Evolutionary conservation across 2,797 vertebrate species (phyloP), one percentile per base, ranked within the genome.

Genomic region (Silurus lanzhouensis): DNA sequence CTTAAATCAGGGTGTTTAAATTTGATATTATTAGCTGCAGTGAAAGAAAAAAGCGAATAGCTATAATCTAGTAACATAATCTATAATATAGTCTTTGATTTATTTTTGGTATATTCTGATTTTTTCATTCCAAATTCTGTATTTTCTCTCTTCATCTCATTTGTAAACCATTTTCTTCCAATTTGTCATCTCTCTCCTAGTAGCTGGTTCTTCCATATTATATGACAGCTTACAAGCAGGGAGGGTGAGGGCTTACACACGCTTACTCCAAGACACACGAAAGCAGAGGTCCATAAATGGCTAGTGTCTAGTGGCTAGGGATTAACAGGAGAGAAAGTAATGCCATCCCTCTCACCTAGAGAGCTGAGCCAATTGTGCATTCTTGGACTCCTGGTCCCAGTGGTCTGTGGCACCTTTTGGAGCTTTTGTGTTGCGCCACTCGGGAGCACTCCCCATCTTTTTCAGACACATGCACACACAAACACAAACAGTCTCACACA

Each of bases 381-480:
- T 25, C 72, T 25, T 27, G 14, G 72, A 55, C 72, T 74, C n/a
- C 22, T 52, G 12, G n/a, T 55, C 48, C 6, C n/a, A 75, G 6
- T 15, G 48, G 48, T 46, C 19, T 72, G 22, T 48, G 44, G 70
- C 71, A 15, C 48, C 46, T 75, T 75, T 75, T 27, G 22, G 14
- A 55, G 7, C 14, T 27, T 55, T 75, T 22, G 48, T 25, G n/a
- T 27, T 57, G 72, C 1, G 48, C n/a, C 72, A 75, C 71, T 52
- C 48, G 3, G 20, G 70, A 72, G 70, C 82, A 46, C 38, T 12
- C 19, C 48, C 44, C 44, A 72, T 72, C 20, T 48, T 17, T n/a
- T 52, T 74, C 71, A 27, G 13, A 75, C 72, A 48, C 68, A 71
- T 4, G 38, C 66, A 38, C 68, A 71, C 68, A 72, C 71, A 17